Evolutionary conservation across 2,113 vertebrate genomes (phyloP).

Genomic region (Oxygymnocypris stewartii): DNA sequence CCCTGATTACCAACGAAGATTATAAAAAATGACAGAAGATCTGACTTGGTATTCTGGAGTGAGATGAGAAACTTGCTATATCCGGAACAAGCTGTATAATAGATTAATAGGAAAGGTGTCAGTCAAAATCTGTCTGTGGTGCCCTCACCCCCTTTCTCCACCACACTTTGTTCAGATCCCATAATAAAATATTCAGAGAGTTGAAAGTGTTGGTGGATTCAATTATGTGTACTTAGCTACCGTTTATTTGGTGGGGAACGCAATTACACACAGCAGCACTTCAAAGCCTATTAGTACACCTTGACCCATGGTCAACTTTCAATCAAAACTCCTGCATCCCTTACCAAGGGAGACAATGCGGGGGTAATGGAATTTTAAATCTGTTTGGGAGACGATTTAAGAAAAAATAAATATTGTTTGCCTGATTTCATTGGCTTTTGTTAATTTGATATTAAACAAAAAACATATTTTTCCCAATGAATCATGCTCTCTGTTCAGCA

Average conservation of each 20-base stretch:
- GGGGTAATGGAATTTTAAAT: slow-evolving; percentile 37
- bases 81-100: slow-evolving; percentile 50
- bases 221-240: slow-evolving; percentile 53
- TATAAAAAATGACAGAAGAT: slow-evolving; percentile 1
- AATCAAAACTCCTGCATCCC: slow-evolving; percentile 24
- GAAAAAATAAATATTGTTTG: neutral
- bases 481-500: neutral
- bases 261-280: slow-evolving; percentile 48
- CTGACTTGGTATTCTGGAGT: slow-evolving; percentile 26
- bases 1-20: slow-evolving; percentile 21
- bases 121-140: slow-evolving; percentile 40
- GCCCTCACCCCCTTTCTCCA: neutral
- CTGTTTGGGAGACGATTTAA: neutral
- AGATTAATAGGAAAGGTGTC: slow-evolving; percentile 51
- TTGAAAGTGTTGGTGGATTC: slow-evolving; percentile 50
- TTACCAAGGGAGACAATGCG: slow-evolving; percentile 8
- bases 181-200: slow-evolving; percentile 55
- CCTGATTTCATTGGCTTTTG: slow-evolving; percentile 3
- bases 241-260: slow-evolving; percentile 53
- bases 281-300: slow-evolving; percentile 44
- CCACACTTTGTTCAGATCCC: slow-evolving; percentile 2
- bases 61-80: neutral
- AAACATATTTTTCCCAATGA: neutral
- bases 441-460: neutral
- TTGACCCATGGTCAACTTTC: slow-evolving; percentile 44